Percentiles rank a stretch among this genome's conserved stretches.
Evolutionary conservation across 1,140 invertebrate genomes (phyloP).

Genomic region (Prorops nasuta): DNA sequence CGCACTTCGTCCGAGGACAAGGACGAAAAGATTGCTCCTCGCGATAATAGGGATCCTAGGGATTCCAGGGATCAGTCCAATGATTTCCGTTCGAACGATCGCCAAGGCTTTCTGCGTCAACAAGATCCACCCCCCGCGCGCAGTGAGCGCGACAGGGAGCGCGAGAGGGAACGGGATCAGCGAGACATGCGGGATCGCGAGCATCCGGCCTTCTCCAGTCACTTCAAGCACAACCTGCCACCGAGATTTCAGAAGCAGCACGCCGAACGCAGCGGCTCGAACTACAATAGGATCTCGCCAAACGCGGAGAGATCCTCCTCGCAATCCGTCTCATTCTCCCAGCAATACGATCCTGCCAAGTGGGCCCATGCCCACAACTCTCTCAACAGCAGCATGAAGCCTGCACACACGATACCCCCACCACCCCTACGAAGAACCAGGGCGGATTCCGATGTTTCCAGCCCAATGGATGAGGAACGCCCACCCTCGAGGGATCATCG

Average conservation of each 20-base stretch:
- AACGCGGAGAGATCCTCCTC: slow-evolving; percentile 40
- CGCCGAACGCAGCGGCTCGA: slow-evolving; percentile 48
- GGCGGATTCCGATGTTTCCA: slow-evolving; percentile 44
- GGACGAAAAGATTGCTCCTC: slow-evolving; percentile 38
- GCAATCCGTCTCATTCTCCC: slow-evolving; percentile 49
- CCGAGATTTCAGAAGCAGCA: slow-evolving; percentile 83
- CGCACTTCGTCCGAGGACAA: slow-evolving; percentile 60
- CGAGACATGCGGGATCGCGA: slow-evolving; percentile 45
- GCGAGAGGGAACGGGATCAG: slow-evolving; percentile 51
- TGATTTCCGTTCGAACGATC: slow-evolving; percentile 31
- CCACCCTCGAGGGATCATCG: slow-evolving; percentile 44
- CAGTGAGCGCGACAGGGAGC: slow-evolving; percentile 36
- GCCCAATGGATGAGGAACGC: slow-evolving; percentile 45
- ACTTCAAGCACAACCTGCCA: slow-evolving; percentile 78
- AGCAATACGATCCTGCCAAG: slow-evolving; percentile 54
- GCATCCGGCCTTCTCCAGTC: slow-evolving; percentile 64
- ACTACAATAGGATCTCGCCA: slow-evolving; percentile 46
- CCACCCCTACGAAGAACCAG: slow-evolving; percentile 40
- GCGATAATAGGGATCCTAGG: slow-evolving; percentile 17
- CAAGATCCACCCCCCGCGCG: slow-evolving; percentile 15
- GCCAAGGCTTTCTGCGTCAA: slow-evolving; percentile 26
- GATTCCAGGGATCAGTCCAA: slow-evolving; percentile 16
- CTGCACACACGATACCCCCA: slow-evolving; percentile 36
- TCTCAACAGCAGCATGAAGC: slow-evolving; percentile 36
- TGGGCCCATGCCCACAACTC: slow-evolving; percentile 44